These are phyloP conservation scores for Atractosteus spatula DNA, from an alignment of 2,113 vertebrate genomes.

Conservation along the genomic window DNA sequence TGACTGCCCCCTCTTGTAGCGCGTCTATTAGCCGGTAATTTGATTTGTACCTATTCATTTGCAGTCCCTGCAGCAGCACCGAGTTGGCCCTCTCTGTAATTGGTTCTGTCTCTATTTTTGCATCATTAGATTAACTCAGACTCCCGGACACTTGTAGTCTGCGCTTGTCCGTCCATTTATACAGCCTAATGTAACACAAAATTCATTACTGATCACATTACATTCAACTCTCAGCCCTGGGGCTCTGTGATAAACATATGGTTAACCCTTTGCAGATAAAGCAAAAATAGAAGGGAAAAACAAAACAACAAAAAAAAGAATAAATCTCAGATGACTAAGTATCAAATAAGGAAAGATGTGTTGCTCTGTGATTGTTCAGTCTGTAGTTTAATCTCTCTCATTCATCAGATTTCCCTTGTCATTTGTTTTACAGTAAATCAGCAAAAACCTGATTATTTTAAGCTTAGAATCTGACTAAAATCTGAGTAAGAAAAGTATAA, in stretches of 20 bases:
- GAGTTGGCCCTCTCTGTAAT: constrained; percentile 89
- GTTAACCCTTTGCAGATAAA: constrained; percentile 72
- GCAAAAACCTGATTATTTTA: no score
- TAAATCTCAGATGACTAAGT: no score
- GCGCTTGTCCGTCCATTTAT: constrained; percentile 86
- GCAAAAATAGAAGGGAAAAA: constrained; percentile 21
- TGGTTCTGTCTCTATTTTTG: constrained; percentile 91
- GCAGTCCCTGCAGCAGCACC: constrained; percentile 83
- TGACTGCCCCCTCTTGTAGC: constrained; percentile 83
- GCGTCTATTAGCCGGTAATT: constrained; percentile 89
- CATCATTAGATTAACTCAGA: constrained; percentile 98
- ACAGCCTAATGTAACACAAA: constrained; percentile 98
- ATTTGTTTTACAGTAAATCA: no score
- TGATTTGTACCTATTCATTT: constrained; percentile 92
- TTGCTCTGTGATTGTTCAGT: no score
- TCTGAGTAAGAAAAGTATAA: no score
- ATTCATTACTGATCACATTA: constrained; percentile 99
- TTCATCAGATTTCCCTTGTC: no score
- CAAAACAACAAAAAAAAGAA: no score
- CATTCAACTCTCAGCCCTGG: constrained; percentile 84
- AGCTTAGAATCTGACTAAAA: no score
- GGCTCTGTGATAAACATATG: constrained; percentile 83
- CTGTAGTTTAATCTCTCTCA: no score
- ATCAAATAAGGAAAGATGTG: no score
- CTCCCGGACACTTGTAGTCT: constrained; percentile 96